Evolutionary conservation across 2,113 vertebrate genomes (phyloP).

Genomic region (Mirza zaza): DNA sequence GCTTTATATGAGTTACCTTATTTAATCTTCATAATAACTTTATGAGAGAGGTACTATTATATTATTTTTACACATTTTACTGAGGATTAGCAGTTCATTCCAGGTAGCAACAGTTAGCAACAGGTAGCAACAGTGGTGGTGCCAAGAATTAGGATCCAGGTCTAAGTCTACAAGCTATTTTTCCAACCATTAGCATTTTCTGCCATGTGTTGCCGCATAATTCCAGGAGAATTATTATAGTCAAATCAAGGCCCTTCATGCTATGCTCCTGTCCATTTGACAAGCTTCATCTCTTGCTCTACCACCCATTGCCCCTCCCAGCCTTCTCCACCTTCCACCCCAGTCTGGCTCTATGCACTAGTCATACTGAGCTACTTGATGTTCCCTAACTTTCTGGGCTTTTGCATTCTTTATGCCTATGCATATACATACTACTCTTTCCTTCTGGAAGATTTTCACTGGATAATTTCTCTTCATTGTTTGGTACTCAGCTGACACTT

Average conservation of each 20-base stretch:
- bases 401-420: background rate
- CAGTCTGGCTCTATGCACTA: background rate
- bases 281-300: background rate
- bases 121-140: background rate
- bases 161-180: background rate
- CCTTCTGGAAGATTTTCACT: conserved; percentile 22
- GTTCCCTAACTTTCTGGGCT: background rate
- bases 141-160: background rate
- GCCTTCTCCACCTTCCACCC: background rate
- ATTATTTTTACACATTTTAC: background rate
- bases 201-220: background rate
- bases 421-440: background rate
- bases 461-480: background rate
- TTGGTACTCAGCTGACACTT: background rate
- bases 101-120: background rate
- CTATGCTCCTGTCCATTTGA: background rate
- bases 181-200: background rate
- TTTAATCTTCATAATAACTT: background rate
- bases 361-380: background rate
- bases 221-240: background rate
- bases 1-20: background rate
- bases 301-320: background rate
- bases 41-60: background rate
- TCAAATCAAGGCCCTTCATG: background rate
- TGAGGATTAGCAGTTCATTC: background rate